These are phyloP conservation scores for Rhinella marina DNA, from an alignment of 2,797 vertebrate species.

Conservation along the genomic window DNA sequence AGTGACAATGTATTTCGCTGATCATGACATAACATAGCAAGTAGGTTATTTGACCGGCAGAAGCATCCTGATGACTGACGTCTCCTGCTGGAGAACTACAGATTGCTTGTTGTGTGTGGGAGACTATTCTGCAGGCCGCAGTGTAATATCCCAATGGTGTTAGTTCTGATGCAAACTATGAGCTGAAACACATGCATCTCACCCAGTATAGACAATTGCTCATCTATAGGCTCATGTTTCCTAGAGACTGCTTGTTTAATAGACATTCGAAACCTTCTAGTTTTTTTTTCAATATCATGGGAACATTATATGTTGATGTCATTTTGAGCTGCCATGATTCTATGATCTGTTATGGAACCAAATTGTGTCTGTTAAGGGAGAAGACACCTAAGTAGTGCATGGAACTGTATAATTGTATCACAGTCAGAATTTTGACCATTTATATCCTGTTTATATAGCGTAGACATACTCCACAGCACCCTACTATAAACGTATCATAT, in stretches of 20 bases:
- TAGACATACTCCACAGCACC: background rate
- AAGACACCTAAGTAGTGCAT: background rate
- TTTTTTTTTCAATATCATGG: background rate
- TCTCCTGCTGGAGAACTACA: no score
- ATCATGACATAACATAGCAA: no score
- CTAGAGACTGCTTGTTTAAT: background rate
- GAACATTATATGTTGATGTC: background rate
- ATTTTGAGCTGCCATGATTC: background rate
- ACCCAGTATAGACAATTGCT: no score
- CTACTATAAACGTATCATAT: background rate
- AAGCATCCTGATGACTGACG: no score
- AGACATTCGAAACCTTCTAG: background rate
- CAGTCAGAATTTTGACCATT: background rate
- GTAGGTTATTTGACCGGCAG: no score
- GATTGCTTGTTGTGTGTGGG: no score
- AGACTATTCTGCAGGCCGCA: no score
- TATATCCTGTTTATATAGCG: background rate
- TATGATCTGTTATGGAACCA: background rate
- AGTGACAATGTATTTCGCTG: no score
- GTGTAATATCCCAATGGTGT: no score
- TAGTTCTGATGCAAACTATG: no score
- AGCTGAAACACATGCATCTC: no score
- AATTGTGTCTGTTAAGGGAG: background rate
- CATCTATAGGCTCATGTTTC: no score
- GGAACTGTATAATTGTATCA: background rate